Evolutionary conservation across 2,888 invertebrate genomes (phyloP), one percentile per base, ranked within the genome.

Genomic region (Melinopterus prodromus): DNA sequence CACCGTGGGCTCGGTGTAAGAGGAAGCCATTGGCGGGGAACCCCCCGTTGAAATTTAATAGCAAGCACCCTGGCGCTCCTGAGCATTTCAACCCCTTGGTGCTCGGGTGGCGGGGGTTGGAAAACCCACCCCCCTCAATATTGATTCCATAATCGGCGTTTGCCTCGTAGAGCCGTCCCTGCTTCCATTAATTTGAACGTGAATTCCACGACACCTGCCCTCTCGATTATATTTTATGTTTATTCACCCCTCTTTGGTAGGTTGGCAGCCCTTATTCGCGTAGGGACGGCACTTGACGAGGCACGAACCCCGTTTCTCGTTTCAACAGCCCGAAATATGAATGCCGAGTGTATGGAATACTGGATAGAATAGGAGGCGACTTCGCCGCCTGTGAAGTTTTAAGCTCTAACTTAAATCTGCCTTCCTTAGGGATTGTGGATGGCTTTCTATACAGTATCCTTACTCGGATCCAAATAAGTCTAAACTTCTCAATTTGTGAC

Each of bases 61-160:
- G 53, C 53, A 53, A 6, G 5, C 53, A 53, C 12, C 53, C n/a
- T n/a, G 53, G 53, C 53, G 53, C 53, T 53, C 53, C 53, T 53
- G 53, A 53, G 53, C 53, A 12, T 53, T 53, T 12, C 53, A 53
- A 53, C 53, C 12, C 53, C 53, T 53, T 26, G 26, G 26, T 26
- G 26, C 26, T 53, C 53, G 53, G 53, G 53, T 2, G 7, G 12
- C 1, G 9, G 7, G 12, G 9, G 0, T 12, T 53, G 9, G 53
- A 53, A 12, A 7, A 7, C 53, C 53, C 53, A 53, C 53, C 12
- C 53, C 53, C 53, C 53, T 12, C 53, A 53, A 53, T 53, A 53
- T 53, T 53, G 53, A 53, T 53, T 53, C 53, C 53, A 53, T 53
- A 53, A 53, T 53, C 53, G 53, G 53, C 53, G 53, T 53, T 53